Conservation (phyloP, 1,140 invertebrate genomes). For the Phymorhynchus buccinoides region DNA sequence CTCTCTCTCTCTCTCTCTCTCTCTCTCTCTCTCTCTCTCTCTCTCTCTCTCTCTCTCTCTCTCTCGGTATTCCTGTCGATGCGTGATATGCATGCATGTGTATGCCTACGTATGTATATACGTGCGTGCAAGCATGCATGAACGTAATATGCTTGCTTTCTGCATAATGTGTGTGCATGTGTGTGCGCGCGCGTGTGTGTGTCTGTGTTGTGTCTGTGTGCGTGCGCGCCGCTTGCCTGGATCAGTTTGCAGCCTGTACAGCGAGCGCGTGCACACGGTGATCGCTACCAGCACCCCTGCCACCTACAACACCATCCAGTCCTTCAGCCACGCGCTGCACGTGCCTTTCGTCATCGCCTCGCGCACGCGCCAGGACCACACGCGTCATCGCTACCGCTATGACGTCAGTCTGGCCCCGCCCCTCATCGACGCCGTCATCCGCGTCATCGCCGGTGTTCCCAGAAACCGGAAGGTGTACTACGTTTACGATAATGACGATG, state of each 20-base stretch:
- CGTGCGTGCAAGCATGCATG: no score
- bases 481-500: slow-evolving; percentile 93
- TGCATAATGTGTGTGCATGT: no score
- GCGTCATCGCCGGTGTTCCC: slow-evolving; percentile 90
- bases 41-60: no score
- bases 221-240: neutral
- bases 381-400: slow-evolving; percentile 44
- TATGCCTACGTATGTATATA: no score
- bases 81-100: no score
- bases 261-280: slow-evolving; percentile 89
- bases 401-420: slow-evolving; percentile 86
- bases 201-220: neutral
- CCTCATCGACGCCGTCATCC: slow-evolving; percentile 92
- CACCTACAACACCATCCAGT: slow-evolving; percentile 93
- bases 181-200: no score
- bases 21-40: no score
- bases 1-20: no score
- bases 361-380: slow-evolving; percentile 20
- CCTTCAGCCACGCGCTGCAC: slow-evolving; percentile 78
- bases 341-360: slow-evolving; percentile 83
- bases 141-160: no score
- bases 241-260: slow-evolving; percentile 91
- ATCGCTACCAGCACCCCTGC: slow-evolving; percentile 91
- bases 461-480: slow-evolving; percentile 91
- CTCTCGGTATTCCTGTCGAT: no score